Percentiles rank a stretch among this genome's conserved stretches.
phyloP scores from a whole-genome alignment of 2,113 vertebrate species.

The Psittacara wagleri region DNA sequence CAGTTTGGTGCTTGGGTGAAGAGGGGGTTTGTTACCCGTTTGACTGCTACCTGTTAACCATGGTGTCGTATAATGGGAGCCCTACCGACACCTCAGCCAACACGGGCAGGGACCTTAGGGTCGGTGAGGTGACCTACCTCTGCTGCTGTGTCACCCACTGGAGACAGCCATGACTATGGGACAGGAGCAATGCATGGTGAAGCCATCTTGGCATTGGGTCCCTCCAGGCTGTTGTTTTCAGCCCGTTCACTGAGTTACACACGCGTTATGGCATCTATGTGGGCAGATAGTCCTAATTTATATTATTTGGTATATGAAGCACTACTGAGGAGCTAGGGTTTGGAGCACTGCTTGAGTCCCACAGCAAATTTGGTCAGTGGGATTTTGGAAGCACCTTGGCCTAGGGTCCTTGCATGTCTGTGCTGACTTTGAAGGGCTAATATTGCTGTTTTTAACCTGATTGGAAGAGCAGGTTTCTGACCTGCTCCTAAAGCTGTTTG shows the following conservation, averaged over 20 bases:
- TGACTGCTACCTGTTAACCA: rapidly evolving
- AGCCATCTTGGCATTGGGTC: neutral
- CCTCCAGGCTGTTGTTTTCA: neutral
- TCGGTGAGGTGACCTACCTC: neutral
- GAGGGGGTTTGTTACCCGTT: neutral
- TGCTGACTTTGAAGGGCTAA: neutral
- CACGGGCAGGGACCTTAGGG: rapidly evolving
- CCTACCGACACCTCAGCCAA: neutral
- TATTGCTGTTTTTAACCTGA: neutral
- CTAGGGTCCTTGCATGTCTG: neutral
- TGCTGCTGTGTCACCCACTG: rapidly evolving
- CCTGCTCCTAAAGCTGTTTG: conserved; percentile 16
- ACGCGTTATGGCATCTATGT: rapidly evolving
- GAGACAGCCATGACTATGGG: too few species aligned
- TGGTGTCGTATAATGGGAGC: rapidly evolving
- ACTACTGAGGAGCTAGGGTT: neutral
- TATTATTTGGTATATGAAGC: neutral
- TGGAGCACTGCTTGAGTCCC: neutral
- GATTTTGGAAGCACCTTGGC: neutral
- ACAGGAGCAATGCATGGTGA: neutral
- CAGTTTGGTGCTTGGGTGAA: neutral
- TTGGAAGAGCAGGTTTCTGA: conserved; percentile 16
- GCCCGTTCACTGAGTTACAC: neutral
- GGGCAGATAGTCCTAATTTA: neutral
- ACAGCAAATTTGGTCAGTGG: neutral